These are phyloP conservation scores for Aphyosemion australe DNA, from an alignment of 2,113 vertebrate species.

Conservation along the genomic window DNA sequence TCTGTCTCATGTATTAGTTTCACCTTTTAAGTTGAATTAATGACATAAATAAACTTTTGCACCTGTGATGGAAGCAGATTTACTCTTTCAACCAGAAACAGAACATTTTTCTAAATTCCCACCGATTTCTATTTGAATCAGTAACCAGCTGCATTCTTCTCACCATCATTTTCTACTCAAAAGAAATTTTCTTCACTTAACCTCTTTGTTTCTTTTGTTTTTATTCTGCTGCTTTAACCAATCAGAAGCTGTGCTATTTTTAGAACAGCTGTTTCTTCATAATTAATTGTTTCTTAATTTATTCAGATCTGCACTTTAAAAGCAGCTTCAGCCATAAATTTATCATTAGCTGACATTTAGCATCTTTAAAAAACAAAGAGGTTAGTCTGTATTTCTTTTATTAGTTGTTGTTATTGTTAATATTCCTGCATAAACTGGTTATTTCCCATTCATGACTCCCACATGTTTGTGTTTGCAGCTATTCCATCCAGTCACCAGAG, in stretches of 20 bases:
- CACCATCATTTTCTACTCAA: no score
- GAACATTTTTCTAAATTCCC: neutral
- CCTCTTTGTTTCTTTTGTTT: neutral
- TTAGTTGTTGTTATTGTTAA: neutral
- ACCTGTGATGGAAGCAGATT: neutral
- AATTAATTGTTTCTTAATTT: constrained; percentile 38
- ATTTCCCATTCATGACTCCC: constrained; percentile 23
- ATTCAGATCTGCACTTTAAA: constrained; percentile 40
- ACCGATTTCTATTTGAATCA: neutral
- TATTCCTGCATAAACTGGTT: constrained; percentile 12
- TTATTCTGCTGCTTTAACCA: constrained; percentile 6
- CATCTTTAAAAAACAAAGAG: constrained; percentile 1
- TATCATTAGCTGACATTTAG: constrained; percentile 37
- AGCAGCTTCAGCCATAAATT: constrained; percentile 11
- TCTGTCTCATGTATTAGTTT: no score
- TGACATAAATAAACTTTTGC: no score
- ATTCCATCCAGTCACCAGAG: constrained; percentile 89
- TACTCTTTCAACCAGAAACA: neutral
- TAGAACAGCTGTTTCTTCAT: neutral
- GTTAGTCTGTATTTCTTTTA: neutral
- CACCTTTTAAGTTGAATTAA: no score
- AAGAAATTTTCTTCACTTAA: neutral
- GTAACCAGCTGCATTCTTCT: neutral
- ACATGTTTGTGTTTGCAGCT: constrained; percentile 77
- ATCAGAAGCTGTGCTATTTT: constrained; percentile 6